A percentile compares a stretch with the other conserved stretches of the same genome.
Conservation (phyloP, 2,797 vertebrate species). For the Enteromius mattozi region DNA sequence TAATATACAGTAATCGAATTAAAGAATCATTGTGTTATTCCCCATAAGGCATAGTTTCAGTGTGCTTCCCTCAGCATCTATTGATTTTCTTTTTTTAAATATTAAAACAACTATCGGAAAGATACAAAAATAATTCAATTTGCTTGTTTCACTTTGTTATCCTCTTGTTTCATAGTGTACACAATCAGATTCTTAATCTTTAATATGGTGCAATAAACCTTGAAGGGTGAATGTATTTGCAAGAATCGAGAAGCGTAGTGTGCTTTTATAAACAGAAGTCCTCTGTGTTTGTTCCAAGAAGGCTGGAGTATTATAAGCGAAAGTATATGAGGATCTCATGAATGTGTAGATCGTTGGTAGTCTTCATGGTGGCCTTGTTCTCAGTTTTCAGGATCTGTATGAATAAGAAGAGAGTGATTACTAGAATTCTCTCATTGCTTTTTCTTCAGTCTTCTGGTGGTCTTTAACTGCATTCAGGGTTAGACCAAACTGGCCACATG, state of each 20-base stretch:
- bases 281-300: background rate
- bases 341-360: background rate
- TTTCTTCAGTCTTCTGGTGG: background rate
- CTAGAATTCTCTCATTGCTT: background rate
- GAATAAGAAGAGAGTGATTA: background rate
- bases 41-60: background rate
- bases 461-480: constrained; percentile 19
- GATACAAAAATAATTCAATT: background rate
- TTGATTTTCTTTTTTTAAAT: constrained; percentile 6
- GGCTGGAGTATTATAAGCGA: background rate
- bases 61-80: background rate
- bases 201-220: constrained; percentile 13
- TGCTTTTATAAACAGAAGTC: constrained; percentile 9
- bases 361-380: background rate
- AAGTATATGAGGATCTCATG: background rate
- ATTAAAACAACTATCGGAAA: constrained; percentile 22
- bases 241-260: background rate
- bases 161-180: background rate
- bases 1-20: constrained; percentile 25
- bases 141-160: constrained; percentile 22
- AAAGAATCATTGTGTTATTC: constrained; percentile 6
- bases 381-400: background rate
- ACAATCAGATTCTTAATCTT: background rate
- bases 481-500: constrained; percentile 32
- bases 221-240: constrained; percentile 12